Base-by-base conservation (phyloP, 1,140 invertebrate species). In the Drosophila cardini region DNA sequence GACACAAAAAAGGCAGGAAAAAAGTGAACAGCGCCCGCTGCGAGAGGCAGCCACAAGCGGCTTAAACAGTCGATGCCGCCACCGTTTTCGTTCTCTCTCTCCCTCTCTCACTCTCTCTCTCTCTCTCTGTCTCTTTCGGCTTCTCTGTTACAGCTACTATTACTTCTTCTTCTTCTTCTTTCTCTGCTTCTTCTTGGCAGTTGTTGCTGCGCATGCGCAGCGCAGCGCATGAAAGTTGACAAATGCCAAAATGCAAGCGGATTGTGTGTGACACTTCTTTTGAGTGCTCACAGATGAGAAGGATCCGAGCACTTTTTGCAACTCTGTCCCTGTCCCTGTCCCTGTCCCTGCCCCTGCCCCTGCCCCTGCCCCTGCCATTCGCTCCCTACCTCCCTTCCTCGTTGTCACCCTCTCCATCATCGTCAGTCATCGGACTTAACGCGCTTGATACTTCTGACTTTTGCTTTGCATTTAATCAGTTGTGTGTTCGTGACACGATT, bases 241-340 rank as follows among this genome's bases (percentile, higher is more conserved):
- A 87, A 87, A 87, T 87, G 84, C 84, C 85, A 87, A 87, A 87
- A 87, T 89, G 84, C 84, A 87, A 87, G 80, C 84, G 84, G 84
- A 87, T 87, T 89, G 80, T 83, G 84, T 87, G 79, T 87, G 83
- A 87, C 84, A 87, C 83, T 87, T 87, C 81, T 80, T 64, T 62
- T 75, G 69, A 84, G 84, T 69, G 69, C 74, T 57, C 42, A 42
- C 15, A 16, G 9, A 34, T 26, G n/a, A 21, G 21, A 13, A 48
- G 42, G 30, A 45, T 30, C 52, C 34, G n/a, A 55, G 32, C 58
- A 38, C 30, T 15, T 48, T 45, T 61, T 61, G 45, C 34, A 36
- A 18, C 48, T 50, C 38, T 15, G 2, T 9, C 40, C 7, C 5
- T 15, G 4, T 8, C 40, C 7, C 40, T 13, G 4, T n/a, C 38